A percentile compares a stretch with the other conserved stretches of the same genome.
These are phyloP conservation scores for Psittacula echo DNA, from an alignment of 2,797 vertebrate genomes.

Conservation along the genomic window DNA sequence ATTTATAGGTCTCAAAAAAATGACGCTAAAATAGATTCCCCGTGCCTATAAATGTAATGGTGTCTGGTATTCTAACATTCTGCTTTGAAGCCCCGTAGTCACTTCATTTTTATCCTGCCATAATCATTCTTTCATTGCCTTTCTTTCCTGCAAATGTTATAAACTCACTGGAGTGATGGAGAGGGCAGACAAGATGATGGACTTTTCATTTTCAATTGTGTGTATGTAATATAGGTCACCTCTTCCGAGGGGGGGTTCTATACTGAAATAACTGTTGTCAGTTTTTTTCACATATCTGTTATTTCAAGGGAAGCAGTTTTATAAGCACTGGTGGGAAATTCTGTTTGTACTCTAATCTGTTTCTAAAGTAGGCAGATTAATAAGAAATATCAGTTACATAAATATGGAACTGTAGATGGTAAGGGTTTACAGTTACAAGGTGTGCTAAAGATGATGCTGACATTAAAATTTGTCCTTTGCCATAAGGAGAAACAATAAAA, in stretches of 20 bases:
- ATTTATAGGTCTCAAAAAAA: neutral
- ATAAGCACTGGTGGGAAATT: neutral
- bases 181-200: neutral
- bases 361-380: neutral
- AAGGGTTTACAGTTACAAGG: neutral
- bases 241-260: neutral
- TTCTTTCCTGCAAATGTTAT: neutral
- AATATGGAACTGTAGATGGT: neutral
- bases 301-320: neutral
- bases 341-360: neutral
- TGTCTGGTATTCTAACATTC: neutral
- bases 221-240: neutral
- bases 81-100: neutral
- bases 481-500: neutral
- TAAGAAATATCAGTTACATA: neutral
- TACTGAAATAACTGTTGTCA: neutral
- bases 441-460: neutral
- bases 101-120: neutral
- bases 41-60: neutral
- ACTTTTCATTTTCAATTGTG: neutral
- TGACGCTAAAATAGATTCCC: neutral
- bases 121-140: neutral
- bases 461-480: neutral
- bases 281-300: neutral
- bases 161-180: neutral